These are phyloP conservation scores for Linnaemya tessellans DNA, from an alignment of 2,888 invertebrate species.

Conservation along the genomic window DNA sequence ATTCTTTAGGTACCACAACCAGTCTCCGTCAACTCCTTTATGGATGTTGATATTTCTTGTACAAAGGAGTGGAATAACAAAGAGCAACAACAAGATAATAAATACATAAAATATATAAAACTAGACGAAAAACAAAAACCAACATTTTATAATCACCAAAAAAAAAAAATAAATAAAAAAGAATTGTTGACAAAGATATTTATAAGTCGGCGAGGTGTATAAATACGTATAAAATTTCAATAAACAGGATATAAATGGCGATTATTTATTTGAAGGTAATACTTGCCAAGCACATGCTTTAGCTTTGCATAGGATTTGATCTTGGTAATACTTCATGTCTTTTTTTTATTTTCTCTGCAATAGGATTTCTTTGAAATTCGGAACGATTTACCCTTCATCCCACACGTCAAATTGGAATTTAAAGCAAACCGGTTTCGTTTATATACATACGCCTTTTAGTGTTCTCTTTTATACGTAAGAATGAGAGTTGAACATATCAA, in stretches of 20 bases:
- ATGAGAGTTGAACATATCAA: too few relatives aligned
- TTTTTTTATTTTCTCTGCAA: too few relatives aligned
- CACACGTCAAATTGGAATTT: too few relatives aligned
- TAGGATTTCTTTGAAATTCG: too few relatives aligned
- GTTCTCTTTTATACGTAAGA: too few relatives aligned
- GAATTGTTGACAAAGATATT: conserved; percentile 4
- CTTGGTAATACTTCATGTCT: too few relatives aligned
- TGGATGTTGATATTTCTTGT: conserved; percentile 43
- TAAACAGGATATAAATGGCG: conserved; percentile 43
- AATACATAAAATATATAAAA: conserved; percentile 31
- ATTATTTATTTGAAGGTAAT: background rate
- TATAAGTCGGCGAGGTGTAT: conserved; percentile 13
- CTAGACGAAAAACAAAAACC: conserved; percentile 33
- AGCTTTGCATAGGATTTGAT: too few relatives aligned
- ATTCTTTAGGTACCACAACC: conserved; percentile 37
- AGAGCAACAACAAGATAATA: conserved; percentile 16
- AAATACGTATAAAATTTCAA: conserved; percentile 27
- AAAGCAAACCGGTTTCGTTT: too few relatives aligned
- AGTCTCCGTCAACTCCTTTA: conserved; percentile 22
- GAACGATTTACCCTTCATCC: too few relatives aligned
- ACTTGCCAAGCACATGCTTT: background rate
- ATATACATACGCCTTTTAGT: too few relatives aligned
- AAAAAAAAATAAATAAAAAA: conserved; percentile 12
- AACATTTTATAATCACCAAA: background rate
- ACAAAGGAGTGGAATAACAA: conserved; percentile 17